Evolutionary conservation across 2,113 vertebrate genomes (phyloP).

Genomic region (Eonycteris spelaea): DNA sequence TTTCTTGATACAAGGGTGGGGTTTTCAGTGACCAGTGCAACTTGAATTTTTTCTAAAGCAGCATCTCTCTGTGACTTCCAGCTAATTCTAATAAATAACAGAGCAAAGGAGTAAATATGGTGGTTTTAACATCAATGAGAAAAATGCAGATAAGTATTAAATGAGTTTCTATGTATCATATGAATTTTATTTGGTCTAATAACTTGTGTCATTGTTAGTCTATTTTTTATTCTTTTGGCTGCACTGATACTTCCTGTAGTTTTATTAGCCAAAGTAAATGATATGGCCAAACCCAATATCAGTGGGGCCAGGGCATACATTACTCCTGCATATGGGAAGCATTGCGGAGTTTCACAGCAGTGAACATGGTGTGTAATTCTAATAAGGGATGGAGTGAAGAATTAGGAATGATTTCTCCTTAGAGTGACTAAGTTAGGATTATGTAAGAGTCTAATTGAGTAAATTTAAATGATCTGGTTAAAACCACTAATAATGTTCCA

Average conservation of each 20-base stretch:
- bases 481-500: background rate
- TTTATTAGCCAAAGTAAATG: background rate
- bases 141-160: background rate
- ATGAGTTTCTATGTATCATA: background rate
- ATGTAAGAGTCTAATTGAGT: background rate
- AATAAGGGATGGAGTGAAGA: background rate
- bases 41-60: background rate
- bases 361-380: background rate
- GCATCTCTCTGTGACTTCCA: background rate
- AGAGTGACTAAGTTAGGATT: background rate
- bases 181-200: background rate
- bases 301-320: background rate
- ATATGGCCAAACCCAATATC: background rate
- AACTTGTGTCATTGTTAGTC: background rate
- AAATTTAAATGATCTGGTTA: slow-evolving; percentile 5
- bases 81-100: background rate
- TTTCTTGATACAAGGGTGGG: background rate
- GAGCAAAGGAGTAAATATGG: background rate
- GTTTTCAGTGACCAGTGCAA: background rate
- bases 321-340: background rate
- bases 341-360: background rate
- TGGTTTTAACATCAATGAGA: background rate
- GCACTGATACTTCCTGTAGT: background rate
- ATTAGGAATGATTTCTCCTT: background rate
- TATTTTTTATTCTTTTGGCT: background rate